Evolutionary conservation across 2,113 vertebrate species (phyloP).

Genomic region (Malurus cyaneus): DNA sequence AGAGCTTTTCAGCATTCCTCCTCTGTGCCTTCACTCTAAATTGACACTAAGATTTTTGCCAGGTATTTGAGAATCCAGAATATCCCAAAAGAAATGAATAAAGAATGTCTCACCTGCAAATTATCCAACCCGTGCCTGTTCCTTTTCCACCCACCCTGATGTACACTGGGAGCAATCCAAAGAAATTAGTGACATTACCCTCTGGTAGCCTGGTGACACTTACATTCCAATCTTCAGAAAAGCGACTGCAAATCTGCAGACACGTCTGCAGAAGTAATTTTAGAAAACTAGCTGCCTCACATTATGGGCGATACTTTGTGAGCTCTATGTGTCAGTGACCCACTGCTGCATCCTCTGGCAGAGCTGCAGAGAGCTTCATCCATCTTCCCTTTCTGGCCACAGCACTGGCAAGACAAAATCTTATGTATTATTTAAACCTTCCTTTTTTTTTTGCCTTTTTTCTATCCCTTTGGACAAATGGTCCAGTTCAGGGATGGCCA

Average conservation of each 20-base stretch:
- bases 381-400: not conserved
- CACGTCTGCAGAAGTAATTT: slow-evolving; percentile 6
- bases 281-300: not conserved
- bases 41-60: not conserved
- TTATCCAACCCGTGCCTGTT: not conserved
- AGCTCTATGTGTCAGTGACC: not conserved
- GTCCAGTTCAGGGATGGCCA: not conserved
- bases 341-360: not conserved
- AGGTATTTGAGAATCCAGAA: not conserved
- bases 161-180: slow-evolving; percentile 14
- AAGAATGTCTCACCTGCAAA: not conserved
- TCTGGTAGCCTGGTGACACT: not conserved
- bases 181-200: slow-evolving; percentile 36
- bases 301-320: not conserved
- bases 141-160: not conserved
- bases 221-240: not conserved
- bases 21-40: not conserved
- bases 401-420: not conserved
- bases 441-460: rapidly evolving
- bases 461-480: too few species aligned
- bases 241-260: not conserved
- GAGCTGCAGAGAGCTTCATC: not conserved
- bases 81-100: not conserved
- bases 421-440: not conserved
- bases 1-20: not conserved